phyloP scores from a whole-genome alignment of 92 coral and sea anemone genomes.

The Montipora capitata region DNA sequence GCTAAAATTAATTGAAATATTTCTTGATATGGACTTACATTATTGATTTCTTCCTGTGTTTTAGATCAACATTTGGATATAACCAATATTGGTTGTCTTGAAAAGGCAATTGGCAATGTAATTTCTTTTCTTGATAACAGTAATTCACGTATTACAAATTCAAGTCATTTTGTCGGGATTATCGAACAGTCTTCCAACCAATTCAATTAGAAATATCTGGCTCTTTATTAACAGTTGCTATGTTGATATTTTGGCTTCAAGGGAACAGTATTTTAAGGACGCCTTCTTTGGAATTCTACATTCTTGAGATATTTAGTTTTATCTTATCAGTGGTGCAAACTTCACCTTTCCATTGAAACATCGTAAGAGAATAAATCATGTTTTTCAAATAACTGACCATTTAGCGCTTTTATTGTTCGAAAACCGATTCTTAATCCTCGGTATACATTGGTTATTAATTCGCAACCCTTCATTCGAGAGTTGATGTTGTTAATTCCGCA shows the following conservation, averaged over 20 bases:
- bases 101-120: not conserved
- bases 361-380: not conserved
- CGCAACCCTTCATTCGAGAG: not conserved
- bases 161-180: not conserved
- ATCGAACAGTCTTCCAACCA: not conserved
- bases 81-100: not conserved
- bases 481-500: too few relatives aligned
- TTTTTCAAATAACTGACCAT: not conserved
- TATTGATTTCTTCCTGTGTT: too few relatives aligned
- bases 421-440: not conserved
- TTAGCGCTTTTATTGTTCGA: not conserved
- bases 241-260: not conserved
- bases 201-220: not conserved
- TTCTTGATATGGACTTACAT: too few relatives aligned
- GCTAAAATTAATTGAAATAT: too few relatives aligned
- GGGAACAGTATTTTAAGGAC: not conserved
- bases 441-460: not conserved
- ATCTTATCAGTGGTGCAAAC: constrained; percentile 9
- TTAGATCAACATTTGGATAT: too few relatives aligned
- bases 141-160: too few relatives aligned
- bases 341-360: not conserved
- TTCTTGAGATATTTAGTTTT: constrained; percentile 7
- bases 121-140: not conserved
- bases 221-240: not conserved
- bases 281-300: not conserved